Evolutionary conservation across 2,797 vertebrate species (phyloP), one percentile per base, ranked within the genome.

Genomic region (Clarias platycephalus): DNA sequence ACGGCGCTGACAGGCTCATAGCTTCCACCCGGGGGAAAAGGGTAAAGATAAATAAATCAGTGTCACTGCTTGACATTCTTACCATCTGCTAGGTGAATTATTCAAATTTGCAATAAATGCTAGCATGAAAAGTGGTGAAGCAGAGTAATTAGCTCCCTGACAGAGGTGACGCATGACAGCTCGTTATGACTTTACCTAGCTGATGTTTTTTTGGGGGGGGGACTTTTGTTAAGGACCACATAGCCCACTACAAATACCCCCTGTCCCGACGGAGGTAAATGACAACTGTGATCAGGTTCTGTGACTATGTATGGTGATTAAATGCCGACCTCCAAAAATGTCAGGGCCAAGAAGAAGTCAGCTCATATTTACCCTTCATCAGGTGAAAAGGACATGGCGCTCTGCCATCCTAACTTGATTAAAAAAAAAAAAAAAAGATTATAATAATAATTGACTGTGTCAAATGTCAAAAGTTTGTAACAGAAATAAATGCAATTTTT

Each of bases 61-160:
- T 94, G 94, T 95, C 95, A 93, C 86, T 93, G 92, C 91, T 92
- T 95, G 94, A 95, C 94, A 95, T 95, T 95, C 94, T 93, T 94
- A 94, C 95, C 94, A 95, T 95, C 95, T 95, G 95, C 94, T 92
- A 93, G 91, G 93, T 94, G 94, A 94, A 95, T 95, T 95, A 96
- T 95, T 95, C 93, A 95, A 95, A 95, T 95, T 91, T 94, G 94
- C 93, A 94, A 94, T 94, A 95, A 95, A 96, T 95, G 94, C 95
- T 94, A 93, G 91, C 89, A 86, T 92, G 93, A 94, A 93, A 94
- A 92, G 90, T 92, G 90, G 92, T 94, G 94, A 95, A 93, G 94
- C 92, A 88, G 93, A 93, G 94, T 95, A 94, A 96, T 96, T 95
- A 95, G 94, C 92, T 93, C 92, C 87, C 91, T 91, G 93, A 93